A percentile compares a stretch with the other conserved stretches of the same genome.
phyloP scores from a whole-genome alignment of 2,888 invertebrate genomes.

The Lasioglossum leucozonium region DNA sequence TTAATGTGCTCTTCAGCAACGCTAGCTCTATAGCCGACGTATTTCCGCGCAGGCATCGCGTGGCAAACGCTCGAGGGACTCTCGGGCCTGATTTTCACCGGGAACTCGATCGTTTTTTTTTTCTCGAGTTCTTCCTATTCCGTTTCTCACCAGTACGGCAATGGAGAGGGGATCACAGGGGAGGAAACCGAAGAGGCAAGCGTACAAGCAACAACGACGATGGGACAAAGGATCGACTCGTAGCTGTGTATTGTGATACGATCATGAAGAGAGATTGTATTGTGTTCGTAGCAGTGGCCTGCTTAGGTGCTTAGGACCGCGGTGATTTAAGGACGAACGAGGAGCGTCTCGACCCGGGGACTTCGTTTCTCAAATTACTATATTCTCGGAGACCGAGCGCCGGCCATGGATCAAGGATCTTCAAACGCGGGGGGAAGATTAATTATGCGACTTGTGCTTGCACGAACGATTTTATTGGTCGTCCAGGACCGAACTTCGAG shows the following conservation, averaged over 20 bases:
- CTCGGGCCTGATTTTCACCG: constrained; percentile 41
- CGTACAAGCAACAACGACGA: constrained; percentile 57
- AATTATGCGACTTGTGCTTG: not conserved
- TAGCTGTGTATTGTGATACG: constrained; percentile 81
- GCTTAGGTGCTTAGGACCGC: constrained; percentile 82
- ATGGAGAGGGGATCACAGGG: constrained; percentile 39
- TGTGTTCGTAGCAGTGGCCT: constrained; percentile 84
- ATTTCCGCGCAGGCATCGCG: constrained; percentile 18
- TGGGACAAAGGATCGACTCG: constrained; percentile 59
- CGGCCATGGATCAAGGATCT: too few relatives aligned
- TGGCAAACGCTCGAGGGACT: constrained; percentile 29
- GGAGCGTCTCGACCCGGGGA: constrained; percentile 32
- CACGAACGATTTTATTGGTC: not conserved
- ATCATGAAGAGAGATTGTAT: constrained; percentile 79
- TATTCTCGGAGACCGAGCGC: not conserved
- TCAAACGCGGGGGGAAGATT: not conserved
- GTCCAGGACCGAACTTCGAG: not conserved
- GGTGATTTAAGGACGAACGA: constrained; percentile 65
- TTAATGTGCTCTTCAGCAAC: constrained; percentile 54
- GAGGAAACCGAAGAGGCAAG: constrained; percentile 13
- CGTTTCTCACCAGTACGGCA: constrained; percentile 61
- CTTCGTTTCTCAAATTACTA: constrained; percentile 43
- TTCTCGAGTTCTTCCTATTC: constrained; percentile 57
- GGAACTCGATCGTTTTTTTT: constrained; percentile 53
- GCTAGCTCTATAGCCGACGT: constrained; percentile 37